Percentiles rank a stretch among this genome's conserved stretches.
phyloP scores from a whole-genome alignment of 1,140 invertebrate genomes.

The Drosophila dunni region DNA sequence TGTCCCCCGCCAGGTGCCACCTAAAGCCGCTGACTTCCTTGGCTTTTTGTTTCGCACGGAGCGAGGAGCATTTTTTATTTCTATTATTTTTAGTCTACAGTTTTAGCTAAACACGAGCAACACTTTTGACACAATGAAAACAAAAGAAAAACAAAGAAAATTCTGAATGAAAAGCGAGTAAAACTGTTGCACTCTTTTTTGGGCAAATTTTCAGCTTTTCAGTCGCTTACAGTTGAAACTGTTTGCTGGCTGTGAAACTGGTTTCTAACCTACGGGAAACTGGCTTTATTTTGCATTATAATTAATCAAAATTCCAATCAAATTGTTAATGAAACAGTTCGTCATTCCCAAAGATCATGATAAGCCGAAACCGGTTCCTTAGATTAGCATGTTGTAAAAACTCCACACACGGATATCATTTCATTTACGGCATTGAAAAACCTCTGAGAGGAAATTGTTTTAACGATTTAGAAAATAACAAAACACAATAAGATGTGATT shows the following conservation, averaged over 20 bases:
- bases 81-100: not conserved
- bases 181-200: conserved; percentile 69
- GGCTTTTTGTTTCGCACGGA: not conserved
- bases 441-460: not conserved
- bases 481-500: too few species aligned
- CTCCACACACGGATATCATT: not conserved
- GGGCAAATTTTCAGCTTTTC: conserved; percentile 5
- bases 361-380: conserved; percentile 31
- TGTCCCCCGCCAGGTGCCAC: not conserved
- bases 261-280: conserved; percentile 35
- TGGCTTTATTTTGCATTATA: conserved; percentile 21
- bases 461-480: not conserved
- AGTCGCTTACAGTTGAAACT: conserved; percentile 29
- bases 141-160: conserved; percentile 12
- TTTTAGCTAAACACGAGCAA: conserved; percentile 28
- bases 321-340: conserved; percentile 56
- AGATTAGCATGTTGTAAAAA: not conserved
- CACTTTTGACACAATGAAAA: conserved; percentile 43
- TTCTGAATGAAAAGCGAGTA: not conserved
- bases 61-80: conserved; percentile 19
- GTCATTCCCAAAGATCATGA: conserved; percentile 11
- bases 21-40: too few species aligned
- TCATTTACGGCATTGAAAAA: not conserved
- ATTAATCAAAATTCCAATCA: conserved; percentile 62
- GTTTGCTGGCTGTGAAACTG: conserved; percentile 34